Evolutionary conservation across 2,888 invertebrate genomes (phyloP).

Genomic region (Ophion obscuratus): DNA sequence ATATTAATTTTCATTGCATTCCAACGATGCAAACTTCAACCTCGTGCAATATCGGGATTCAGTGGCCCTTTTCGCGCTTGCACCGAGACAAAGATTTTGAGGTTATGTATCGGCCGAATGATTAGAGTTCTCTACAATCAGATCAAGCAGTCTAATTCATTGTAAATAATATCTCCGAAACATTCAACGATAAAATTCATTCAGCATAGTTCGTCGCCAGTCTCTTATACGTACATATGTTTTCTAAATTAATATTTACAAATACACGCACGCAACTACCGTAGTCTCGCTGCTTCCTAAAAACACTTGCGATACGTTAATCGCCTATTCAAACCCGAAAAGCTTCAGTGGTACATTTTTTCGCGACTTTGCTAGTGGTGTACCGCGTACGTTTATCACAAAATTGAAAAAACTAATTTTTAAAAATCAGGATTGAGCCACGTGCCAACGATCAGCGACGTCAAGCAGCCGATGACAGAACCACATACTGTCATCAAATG

Average conservation of each 20-base stretch:
- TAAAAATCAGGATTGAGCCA: not conserved
- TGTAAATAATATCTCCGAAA: not conserved
- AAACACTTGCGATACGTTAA: not conserved
- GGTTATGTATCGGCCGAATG: not conserved
- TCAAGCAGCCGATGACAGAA: conserved; percentile 52
- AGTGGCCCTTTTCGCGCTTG: not conserved
- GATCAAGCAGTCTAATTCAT: not conserved
- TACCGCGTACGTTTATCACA: no score
- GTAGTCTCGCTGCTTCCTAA: not conserved
- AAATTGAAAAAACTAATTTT: conserved; percentile 12
- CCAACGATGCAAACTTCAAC: no score
- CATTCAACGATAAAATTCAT: not conserved
- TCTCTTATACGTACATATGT: not conserved
- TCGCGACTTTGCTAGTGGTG: not conserved
- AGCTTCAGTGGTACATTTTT: not conserved
- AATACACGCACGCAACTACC: not conserved
- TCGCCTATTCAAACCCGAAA: not conserved
- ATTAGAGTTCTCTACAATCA: not conserved
- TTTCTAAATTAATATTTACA: not conserved
- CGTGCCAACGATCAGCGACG: conserved; percentile 44
- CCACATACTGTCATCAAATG: conserved; percentile 47
- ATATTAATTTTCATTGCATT: no score
- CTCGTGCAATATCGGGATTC: not conserved
- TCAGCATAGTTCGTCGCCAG: not conserved
- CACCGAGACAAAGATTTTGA: not conserved